Evolutionary conservation across 64 coral and sea anemone genomes (phyloP).

Genomic region (Porites australiensis): DNA sequence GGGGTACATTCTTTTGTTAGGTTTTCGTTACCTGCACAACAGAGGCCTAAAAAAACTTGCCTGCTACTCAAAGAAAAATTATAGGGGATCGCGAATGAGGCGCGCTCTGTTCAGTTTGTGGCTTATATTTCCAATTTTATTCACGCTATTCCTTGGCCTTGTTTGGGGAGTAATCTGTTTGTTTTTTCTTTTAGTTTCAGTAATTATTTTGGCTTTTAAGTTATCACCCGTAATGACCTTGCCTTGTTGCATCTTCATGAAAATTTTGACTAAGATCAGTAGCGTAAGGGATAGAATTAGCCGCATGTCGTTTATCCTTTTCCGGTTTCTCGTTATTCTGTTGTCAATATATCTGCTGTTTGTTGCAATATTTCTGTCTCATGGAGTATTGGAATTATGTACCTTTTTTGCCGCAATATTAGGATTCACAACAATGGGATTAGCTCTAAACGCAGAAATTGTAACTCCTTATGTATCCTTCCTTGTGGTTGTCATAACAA

Average conservation of each 20-base stretch:
- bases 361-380: background rate
- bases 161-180: background rate
- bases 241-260: no score
- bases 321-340: background rate
- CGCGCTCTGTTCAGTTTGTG: no score
- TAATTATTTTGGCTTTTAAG: background rate
- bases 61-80: no score
- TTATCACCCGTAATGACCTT: background rate
- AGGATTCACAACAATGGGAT: background rate
- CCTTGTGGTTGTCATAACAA: background rate
- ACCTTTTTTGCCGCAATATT: background rate
- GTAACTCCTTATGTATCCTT: background rate
- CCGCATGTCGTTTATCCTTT: no score
- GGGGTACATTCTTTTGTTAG: no score
- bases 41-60: background rate
- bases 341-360: background rate
- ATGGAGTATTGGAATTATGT: background rate
- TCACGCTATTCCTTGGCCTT: background rate
- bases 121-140: background rate
- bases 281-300: no score
- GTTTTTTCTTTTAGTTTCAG: background rate
- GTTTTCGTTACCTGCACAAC: no score
- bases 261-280: no score
- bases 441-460: background rate
- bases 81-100: no score